phyloP scores from a whole-genome alignment of 2,797 vertebrate species.

The Gymnoscopelus microlampas region DNA sequence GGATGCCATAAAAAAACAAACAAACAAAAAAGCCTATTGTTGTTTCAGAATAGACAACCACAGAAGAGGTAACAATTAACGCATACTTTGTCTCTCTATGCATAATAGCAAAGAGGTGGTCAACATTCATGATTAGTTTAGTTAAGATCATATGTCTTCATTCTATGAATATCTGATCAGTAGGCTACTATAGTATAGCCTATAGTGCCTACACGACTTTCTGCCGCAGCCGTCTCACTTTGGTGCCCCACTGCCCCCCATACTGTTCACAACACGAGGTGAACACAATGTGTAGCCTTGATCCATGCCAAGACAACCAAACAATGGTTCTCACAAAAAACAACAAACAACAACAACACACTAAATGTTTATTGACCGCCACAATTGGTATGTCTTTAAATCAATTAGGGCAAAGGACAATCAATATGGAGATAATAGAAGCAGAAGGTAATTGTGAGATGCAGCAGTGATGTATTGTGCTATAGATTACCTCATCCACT shows the following conservation, averaged over 20 bases:
- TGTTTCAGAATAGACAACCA: no score
- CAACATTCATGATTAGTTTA: background rate
- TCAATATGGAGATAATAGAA: background rate
- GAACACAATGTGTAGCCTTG: background rate
- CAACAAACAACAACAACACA: no score
- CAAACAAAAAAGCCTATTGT: no score
- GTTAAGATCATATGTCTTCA: background rate
- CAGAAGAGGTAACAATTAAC: no score
- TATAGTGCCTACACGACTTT: conserved; percentile 8
- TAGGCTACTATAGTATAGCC: background rate
- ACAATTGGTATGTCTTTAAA: background rate
- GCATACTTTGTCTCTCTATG: no score
- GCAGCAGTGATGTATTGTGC: conserved; percentile 23
- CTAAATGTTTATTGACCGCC: background rate
- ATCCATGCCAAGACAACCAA: background rate
- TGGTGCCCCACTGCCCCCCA: background rate
- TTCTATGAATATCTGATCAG: conserved; percentile 13
- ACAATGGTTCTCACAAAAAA: no score
- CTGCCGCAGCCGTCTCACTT: background rate
- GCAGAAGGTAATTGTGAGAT: conserved; percentile 7
- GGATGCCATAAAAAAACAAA: no score
- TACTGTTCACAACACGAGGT: background rate
- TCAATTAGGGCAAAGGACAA: background rate
- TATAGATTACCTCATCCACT: conserved; percentile 63
- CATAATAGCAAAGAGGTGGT: background rate